A percentile compares a stretch with the other conserved stretches of the same genome.
Conservation (phyloP, 1,140 invertebrate species). For the Probaryconus sp. region DNA sequence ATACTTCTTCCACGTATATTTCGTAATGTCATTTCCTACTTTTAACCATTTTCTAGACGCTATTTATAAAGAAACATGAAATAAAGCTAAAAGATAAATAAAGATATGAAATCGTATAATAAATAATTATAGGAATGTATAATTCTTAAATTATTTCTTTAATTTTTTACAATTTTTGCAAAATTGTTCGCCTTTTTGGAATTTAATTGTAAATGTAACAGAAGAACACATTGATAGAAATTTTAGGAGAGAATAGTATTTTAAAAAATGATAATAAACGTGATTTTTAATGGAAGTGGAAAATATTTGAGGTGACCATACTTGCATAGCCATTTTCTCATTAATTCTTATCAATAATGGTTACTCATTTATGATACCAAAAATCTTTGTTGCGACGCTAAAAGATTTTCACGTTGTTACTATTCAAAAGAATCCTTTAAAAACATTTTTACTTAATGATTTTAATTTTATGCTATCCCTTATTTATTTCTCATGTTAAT, state of each 20-base stretch:
- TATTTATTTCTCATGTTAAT: conserved; percentile 52
- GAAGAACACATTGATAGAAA: too few relatives aligned
- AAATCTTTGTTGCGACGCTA: conserved; percentile 53
- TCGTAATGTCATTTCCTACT: conserved; percentile 51
- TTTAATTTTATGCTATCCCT: conserved; percentile 56
- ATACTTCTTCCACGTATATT: conserved; percentile 7
- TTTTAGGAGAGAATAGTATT: too few relatives aligned
- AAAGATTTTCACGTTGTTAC: conserved; percentile 64
- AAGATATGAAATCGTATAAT: background rate
- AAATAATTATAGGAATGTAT: background rate
- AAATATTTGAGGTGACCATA: conserved; percentile 1
- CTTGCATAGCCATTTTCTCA: conserved; percentile 65
- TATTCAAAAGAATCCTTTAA: conserved; percentile 66
- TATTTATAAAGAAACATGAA: conserved; percentile 1
- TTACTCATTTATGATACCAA: conserved; percentile 61
- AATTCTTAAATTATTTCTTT: too few relatives aligned
- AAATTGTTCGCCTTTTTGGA: too few relatives aligned
- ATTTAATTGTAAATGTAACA: too few relatives aligned
- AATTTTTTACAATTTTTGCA: too few relatives aligned
- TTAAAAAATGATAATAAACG: conserved; percentile 9
- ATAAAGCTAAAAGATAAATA: too few relatives aligned
- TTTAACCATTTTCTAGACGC: conserved; percentile 41
- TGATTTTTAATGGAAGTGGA: conserved; percentile 17
- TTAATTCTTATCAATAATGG: conserved; percentile 62
- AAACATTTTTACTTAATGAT: conserved; percentile 70